phyloP scores from a whole-genome alignment of 2,113 vertebrate species.

The Camelus dromedarius region DNA sequence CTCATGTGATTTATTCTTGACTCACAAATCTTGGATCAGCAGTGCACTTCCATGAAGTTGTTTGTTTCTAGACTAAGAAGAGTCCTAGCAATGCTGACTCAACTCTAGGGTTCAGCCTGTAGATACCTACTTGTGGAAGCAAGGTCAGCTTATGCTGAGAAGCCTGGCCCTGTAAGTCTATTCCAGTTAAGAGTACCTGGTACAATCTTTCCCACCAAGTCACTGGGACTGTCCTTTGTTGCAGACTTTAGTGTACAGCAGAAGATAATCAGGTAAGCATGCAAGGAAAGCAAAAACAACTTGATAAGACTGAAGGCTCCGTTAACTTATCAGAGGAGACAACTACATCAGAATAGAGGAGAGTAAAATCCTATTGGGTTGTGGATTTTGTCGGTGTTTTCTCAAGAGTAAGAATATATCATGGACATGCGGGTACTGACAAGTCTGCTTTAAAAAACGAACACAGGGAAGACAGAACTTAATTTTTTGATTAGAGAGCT shows the following conservation, averaged over 20 bases:
- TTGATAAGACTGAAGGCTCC: neutral
- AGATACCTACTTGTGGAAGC: neutral
- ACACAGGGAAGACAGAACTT: neutral
- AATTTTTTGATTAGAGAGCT: neutral
- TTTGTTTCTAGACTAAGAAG: neutral
- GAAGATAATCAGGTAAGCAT: neutral
- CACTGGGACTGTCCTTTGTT: neutral
- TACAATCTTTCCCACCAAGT: neutral
- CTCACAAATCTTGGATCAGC: neutral
- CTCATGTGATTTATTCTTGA: slow-evolving; percentile 4
- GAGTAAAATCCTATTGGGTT: neutral
- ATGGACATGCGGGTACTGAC: neutral
- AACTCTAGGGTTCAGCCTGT: neutral
- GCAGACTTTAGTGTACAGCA: neutral
- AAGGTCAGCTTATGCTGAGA: neutral
- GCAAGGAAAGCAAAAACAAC: neutral
- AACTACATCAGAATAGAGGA: neutral
- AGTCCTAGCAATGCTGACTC: neutral
- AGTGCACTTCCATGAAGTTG: neutral
- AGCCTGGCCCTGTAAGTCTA: neutral
- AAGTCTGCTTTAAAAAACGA: neutral
- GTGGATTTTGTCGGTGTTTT: neutral
- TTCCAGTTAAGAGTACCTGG: neutral
- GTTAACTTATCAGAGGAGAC: neutral
- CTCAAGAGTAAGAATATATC: neutral